Conservation (phyloP, 2,113 vertebrate species). For the Lepus americanus region DNA sequence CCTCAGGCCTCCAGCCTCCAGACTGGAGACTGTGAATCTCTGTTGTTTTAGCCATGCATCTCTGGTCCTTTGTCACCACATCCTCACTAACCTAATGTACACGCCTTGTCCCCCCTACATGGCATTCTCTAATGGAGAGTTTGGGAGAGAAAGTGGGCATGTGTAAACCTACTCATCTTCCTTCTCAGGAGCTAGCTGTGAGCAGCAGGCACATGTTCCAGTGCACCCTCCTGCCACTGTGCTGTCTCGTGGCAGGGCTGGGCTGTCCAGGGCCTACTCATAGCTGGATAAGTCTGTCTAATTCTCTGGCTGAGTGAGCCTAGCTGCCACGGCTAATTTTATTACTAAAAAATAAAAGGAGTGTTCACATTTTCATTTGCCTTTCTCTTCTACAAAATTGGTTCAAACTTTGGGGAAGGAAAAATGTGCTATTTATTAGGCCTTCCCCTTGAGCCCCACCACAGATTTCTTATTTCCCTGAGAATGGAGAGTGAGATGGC, state of each 20-base stretch:
- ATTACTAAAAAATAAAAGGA: not conserved
- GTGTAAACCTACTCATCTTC: not conserved
- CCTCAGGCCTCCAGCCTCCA: not conserved
- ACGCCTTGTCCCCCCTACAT: not conserved
- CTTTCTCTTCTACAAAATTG: not conserved
- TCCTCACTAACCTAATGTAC: not conserved
- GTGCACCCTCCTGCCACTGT: not conserved
- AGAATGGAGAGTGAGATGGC: not conserved
- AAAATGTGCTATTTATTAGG: not conserved
- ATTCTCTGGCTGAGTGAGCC: not conserved
- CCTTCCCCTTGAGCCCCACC: not conserved
- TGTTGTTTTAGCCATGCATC: not conserved
- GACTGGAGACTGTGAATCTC: not conserved
- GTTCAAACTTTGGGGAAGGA: not conserved
- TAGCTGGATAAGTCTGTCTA: not conserved
- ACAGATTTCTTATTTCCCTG: not conserved
- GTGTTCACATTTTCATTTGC: not conserved
- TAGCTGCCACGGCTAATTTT: not conserved
- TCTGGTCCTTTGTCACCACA: not conserved
- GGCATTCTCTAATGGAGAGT: not conserved
- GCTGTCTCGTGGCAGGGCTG: not conserved
- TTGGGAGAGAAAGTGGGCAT: not conserved
- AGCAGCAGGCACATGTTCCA: not conserved
- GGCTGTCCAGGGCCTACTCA: not conserved
- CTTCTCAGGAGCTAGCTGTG: not conserved